These are phyloP conservation scores for Monopterus albus DNA, from an alignment of 2,113 vertebrate species.

Conservation along the genomic window DNA sequence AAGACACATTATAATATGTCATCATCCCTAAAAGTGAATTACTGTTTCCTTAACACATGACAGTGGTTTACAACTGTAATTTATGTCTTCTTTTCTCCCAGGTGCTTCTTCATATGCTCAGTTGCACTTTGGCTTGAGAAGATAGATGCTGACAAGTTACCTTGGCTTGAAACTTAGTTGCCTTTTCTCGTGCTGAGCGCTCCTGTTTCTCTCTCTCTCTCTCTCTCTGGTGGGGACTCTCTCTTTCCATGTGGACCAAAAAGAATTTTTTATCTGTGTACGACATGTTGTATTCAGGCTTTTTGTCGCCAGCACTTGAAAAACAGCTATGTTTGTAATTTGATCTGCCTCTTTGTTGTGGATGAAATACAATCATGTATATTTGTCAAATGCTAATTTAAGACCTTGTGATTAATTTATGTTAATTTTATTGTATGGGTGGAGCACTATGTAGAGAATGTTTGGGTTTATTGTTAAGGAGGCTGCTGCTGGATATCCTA, in stretches of 20 bases:
- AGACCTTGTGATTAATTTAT: conserved; percentile 92
- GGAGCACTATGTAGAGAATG: conserved; percentile 75
- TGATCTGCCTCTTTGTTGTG: conserved; percentile 82
- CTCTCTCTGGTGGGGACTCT: conserved; percentile 81
- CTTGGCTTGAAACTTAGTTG: conserved; percentile 83
- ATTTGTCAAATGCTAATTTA: conserved; percentile 99
- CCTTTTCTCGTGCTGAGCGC: conserved; percentile 85
- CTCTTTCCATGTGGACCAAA: conserved; percentile 89
- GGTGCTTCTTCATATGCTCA: conserved; percentile 87
- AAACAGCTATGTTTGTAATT: conserved; percentile 86
- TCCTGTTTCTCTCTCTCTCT: conserved; percentile 85
- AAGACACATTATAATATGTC: too few relatives aligned
- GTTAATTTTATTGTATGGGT: conserved; percentile 87
- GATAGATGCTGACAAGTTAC: conserved; percentile 82
- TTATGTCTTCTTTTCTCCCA: conserved; percentile 52
- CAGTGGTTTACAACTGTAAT: too few relatives aligned
- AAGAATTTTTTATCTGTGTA: conserved; percentile 74
- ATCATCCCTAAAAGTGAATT: too few relatives aligned
- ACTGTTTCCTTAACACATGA: too few relatives aligned
- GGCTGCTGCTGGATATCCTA: conserved; percentile 88
- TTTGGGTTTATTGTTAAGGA: conserved; percentile 84
- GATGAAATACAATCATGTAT: conserved; percentile 87
- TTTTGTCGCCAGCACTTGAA: conserved; percentile 82
- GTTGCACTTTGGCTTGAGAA: conserved; percentile 89
- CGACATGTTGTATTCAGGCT: conserved; percentile 76